Evolutionary conservation across 2,113 vertebrate species (phyloP), one percentile per base, ranked within the genome.

Genomic region (Tragulus kanchil): DNA sequence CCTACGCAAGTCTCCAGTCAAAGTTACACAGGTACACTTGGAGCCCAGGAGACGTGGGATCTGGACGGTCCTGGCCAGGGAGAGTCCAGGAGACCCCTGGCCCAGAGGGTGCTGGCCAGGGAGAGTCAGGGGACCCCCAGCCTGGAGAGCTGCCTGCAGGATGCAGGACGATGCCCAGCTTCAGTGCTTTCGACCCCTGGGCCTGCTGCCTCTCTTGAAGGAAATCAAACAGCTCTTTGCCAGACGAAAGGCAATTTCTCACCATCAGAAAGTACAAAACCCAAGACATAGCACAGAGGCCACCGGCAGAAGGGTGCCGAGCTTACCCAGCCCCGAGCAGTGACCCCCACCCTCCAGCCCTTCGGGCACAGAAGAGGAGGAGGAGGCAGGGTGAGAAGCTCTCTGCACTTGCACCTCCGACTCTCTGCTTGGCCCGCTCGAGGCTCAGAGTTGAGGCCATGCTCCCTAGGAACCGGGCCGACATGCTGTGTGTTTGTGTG

Each of bases 241-340:
- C 75, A 73, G 87, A 86, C 3, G 45, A 85, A 93, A 79, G 16
- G 59, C 58, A 2, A 10, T 48, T 67, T 26, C 67, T 54, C 52
- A 45, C 85, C 11, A 2, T 86, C 61, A 73, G 26, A 71, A 73
- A 17, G 28, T 36, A 82, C 48, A 14, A 36, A 86, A 11, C 21
- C 67, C 6, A 0, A 25, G 17, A 89, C 58, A 36, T 77, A 67
- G 73, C 26, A 73, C 12, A 64, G 45, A 50, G 3, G 1, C 36
- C 23, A 14, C 0, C 1, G 8, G 28, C 4, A 69, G 52, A 50
- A 42, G 16, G 36, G n/a, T 0, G 21, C 8, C 8, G 5, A 17
- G 17, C 36, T 52, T 50, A 14, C 28, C 4, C 1, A 64, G 17
- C 4, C 2, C 45, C 8, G 19, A 17, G 0, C 48, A 25, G 12